These are phyloP conservation scores for Cotesia glomerata DNA, from an alignment of 1,140 invertebrate species.

Conservation along the genomic window DNA sequence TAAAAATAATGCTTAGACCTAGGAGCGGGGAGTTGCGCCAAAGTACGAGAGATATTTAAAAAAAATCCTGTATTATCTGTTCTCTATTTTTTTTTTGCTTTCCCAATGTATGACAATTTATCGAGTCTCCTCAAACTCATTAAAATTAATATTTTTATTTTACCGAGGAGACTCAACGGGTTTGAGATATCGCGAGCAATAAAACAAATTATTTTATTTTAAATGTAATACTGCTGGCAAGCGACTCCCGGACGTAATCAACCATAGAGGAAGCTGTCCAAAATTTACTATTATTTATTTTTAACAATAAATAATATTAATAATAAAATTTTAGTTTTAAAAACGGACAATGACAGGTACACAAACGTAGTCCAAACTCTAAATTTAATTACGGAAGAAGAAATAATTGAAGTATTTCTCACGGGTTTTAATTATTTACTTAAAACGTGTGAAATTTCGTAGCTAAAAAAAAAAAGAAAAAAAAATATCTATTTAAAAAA, in stretches of 20 bases:
- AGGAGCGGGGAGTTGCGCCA: conserved; percentile 58
- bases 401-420: background rate
- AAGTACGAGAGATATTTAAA: conserved; percentile 26
- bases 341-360: conserved; percentile 1
- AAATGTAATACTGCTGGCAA: conserved; percentile 31
- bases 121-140: conserved; percentile 5
- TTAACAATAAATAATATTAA: background rate
- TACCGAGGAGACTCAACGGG: background rate
- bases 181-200: background rate
- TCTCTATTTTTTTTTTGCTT: conserved; percentile 12
- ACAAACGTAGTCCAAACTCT: background rate
- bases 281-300: background rate
- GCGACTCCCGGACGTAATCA: background rate
- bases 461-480: too few species aligned
- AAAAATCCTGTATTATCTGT: background rate
- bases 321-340: background rate
- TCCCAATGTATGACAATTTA: conserved; percentile 31
- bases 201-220: conserved; percentile 6
- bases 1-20: conserved; percentile 43
- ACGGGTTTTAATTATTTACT: background rate
- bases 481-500: background rate
- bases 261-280: background rate
- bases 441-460: too few species aligned
- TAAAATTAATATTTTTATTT: background rate
- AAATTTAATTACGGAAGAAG: background rate